Evolutionary conservation across 1,140 invertebrate genomes (phyloP).

Genomic region (Diorhabda sublineata): DNA sequence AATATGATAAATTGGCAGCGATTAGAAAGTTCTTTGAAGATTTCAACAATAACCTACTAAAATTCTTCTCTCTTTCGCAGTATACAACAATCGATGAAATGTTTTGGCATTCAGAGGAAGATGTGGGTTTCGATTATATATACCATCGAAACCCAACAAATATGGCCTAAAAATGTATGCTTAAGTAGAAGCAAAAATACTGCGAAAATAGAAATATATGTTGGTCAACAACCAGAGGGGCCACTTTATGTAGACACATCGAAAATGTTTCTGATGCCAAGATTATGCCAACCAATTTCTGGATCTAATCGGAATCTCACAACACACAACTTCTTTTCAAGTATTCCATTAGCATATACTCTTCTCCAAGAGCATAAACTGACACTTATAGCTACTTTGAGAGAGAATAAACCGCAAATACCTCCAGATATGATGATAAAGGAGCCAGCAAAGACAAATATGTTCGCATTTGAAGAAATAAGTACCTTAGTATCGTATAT

Average conservation of each 20-base stretch:
- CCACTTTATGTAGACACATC: not conserved
- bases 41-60: constrained; percentile 6
- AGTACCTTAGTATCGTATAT: constrained; percentile 14
- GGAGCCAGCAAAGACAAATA: constrained; percentile 1
- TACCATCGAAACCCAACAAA: constrained; percentile 39
- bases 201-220: not conserved
- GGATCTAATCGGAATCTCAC: not conserved
- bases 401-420: constrained; percentile 22
- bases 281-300: constrained; percentile 6
- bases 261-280: constrained; percentile 4
- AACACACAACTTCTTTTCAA: constrained; percentile 1
- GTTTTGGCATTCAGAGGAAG: constrained; percentile 39
- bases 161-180: constrained; percentile 4
- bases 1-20: too few relatives aligned
- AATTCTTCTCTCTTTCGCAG: constrained; percentile 21
- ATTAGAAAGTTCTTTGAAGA: constrained; percentile 14
- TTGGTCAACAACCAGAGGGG: not conserved
- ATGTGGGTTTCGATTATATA: constrained; percentile 42
- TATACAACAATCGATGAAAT: constrained; percentile 40
- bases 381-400: constrained; percentile 14
- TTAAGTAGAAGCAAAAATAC: not conserved
- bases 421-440: too few relatives aligned
- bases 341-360: not conserved
- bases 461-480: constrained; percentile 13
- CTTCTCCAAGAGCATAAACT: not conserved